Evolutionary conservation across 23 tunicate species (phyloP).

Genomic region (Clavelina lepadiformis): DNA sequence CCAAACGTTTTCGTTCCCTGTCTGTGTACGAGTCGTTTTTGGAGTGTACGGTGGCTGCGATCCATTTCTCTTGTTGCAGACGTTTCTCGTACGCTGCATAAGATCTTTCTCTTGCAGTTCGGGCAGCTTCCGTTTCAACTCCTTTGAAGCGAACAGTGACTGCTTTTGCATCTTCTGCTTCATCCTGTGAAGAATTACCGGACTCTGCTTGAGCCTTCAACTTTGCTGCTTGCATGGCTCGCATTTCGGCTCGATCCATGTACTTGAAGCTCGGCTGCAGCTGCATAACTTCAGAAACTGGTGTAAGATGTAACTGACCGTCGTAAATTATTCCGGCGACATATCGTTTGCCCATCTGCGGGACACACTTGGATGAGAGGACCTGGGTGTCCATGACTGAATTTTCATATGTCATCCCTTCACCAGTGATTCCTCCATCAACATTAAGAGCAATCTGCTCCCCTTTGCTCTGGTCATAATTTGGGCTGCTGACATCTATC

Average conservation of each 20-base stretch:
- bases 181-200: constrained; percentile 86
- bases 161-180: constrained; percentile 79
- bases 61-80: constrained; percentile 70
- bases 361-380: constrained; percentile 33
- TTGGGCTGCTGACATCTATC: constrained; percentile 63
- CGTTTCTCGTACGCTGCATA: constrained; percentile 84
- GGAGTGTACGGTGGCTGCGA: constrained; percentile 26
- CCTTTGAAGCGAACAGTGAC: constrained; percentile 79
- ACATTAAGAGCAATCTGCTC: constrained; percentile 86
- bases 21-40: constrained; percentile 22
- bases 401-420: constrained; percentile 46
- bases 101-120: constrained; percentile 54
- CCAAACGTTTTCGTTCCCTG: constrained; percentile 42
- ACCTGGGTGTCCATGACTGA: constrained; percentile 68
- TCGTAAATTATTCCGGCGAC: constrained; percentile 38
- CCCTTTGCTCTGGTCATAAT: constrained; percentile 79
- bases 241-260: constrained; percentile 69
- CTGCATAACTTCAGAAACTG: constrained; percentile 55
- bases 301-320: constrained; percentile 62
- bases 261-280: constrained; percentile 74
- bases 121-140: constrained; percentile 70
- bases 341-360: constrained; percentile 44
- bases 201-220: constrained; percentile 72
- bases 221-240: constrained; percentile 71
- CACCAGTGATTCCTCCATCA: constrained; percentile 51